Percentiles rank a stretch among this genome's conserved stretches.
Conservation (phyloP, 2,888 invertebrate species). For the Parnassius mnemosyne region DNA sequence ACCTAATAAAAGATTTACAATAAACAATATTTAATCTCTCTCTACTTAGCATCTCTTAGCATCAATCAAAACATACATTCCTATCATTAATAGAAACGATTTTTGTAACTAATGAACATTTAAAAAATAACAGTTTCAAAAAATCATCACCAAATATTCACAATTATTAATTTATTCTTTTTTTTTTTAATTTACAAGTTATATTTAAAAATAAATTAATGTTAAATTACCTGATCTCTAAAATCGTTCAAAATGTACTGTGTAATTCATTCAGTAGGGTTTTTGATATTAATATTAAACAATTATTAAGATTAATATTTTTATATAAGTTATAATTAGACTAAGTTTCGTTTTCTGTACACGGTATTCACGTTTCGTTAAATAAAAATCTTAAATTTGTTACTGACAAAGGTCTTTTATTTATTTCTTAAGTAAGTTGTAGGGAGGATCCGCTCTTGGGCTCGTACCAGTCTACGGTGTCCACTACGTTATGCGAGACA, state of each 20-base stretch:
- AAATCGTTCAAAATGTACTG: slow-evolving; percentile 24
- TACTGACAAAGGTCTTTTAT: slow-evolving; percentile 26
- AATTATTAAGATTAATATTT: not conserved
- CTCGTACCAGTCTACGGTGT: too few relatives aligned
- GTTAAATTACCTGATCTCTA: slow-evolving; percentile 35
- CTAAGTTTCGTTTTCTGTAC: slow-evolving; percentile 40
- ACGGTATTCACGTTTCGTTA: slow-evolving; percentile 55
- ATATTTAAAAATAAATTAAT: slow-evolving; percentile 22
- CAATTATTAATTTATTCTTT: slow-evolving; percentile 31
- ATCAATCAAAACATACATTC: slow-evolving; percentile 16
- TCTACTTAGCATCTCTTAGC: too few relatives aligned
- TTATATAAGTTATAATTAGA: slow-evolving; percentile 31
- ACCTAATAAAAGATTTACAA: too few relatives aligned
- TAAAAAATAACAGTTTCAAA: not conserved
- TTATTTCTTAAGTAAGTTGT: not conserved
- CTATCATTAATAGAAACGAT: not conserved
- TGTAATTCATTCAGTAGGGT: slow-evolving; percentile 18
- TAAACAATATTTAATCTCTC: too few relatives aligned
- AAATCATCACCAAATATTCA: slow-evolving; percentile 26
- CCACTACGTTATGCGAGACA: too few relatives aligned
- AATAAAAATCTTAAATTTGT: slow-evolving; percentile 58
- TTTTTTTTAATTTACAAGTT: not conserved
- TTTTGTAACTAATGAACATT: not conserved
- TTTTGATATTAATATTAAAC: slow-evolving; percentile 4
- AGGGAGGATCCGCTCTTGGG: too few relatives aligned